Evolutionary conservation across 2,113 vertebrate genomes (phyloP), one percentile per base, ranked within the genome.

Genomic region (Sakesphorus luctuosus): DNA sequence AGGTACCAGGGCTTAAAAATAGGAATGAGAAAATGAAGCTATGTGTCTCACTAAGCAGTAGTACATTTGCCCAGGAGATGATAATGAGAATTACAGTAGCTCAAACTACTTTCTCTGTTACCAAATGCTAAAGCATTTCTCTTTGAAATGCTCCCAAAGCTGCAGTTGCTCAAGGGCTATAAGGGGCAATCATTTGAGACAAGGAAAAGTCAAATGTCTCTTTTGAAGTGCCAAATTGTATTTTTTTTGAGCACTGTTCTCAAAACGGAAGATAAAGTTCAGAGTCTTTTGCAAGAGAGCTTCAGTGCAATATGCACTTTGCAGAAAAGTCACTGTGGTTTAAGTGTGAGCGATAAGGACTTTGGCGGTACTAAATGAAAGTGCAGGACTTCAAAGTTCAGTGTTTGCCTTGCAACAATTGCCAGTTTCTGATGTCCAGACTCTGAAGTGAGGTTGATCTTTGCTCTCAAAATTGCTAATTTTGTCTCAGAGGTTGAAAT

Each of bases 91-190:
- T 83, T 83, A 33, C 29, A 67, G 71, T 28, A 68, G 59, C 56
- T 81, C 83, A 85, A 59, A 72, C 62, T 90, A 31, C 68, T 84
- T 74, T 68, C 76, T 87, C 66, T 36, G 58, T 75, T 71, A 74
- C 28, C 24, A 82, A 82, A 75, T 36, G 49, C 40, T 75, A 36
- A 15, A 81, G 20, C n/a, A 28, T 91, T 92, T 92, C 28, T 62
- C 67, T 96, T 91, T 84, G 79, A 94, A 96, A 90, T 47, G 44
- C 40, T 96, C 86, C 80, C 68, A 61, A 88, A 86, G 58, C 87
- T 91, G 65, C 83, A 31, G 44, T 88, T 82, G 78, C 92, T 92
- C 28, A 76, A 62, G 80, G 83, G 66, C 76, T 89, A 2, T 55
- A 67, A 91, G 56, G 35, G 55, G n/a, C 81, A 90, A 87, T 82